A percentile compares a stretch with the other conserved stretches of the same genome.
Evolutionary conservation across 2,113 vertebrate genomes (phyloP).

Genomic region (Otus sunia): DNA sequence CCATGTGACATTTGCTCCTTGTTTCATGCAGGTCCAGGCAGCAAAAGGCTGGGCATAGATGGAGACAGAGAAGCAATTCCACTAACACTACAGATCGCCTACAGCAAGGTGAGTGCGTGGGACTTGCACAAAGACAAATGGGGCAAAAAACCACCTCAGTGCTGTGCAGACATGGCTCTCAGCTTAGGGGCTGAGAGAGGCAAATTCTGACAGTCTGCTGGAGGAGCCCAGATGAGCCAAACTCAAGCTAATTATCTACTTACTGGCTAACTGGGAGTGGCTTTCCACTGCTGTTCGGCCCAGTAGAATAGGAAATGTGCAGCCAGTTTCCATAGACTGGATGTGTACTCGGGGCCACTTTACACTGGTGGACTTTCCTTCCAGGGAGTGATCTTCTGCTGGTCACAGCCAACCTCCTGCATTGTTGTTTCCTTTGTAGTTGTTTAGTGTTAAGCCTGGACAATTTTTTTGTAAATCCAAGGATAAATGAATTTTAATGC

Average conservation of each 20-base stretch:
- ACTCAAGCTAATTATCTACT: not conserved
- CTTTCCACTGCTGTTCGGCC: not conserved
- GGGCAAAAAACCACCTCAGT: not conserved
- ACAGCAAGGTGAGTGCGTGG: slow-evolving; percentile 82
- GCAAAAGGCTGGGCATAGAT: slow-evolving; percentile 94
- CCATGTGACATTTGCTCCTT: not conserved
- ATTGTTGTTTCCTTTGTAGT: not conserved
- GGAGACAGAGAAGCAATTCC: slow-evolving; percentile 94
- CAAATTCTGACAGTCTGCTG: not conserved
- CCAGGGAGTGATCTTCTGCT: not conserved
- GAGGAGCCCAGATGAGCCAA: not conserved
- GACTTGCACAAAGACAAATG: not conserved
- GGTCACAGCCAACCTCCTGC: not conserved
- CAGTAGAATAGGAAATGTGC: not conserved
- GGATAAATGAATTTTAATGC: not conserved
- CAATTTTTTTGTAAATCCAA: not conserved
- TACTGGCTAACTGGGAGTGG: not conserved
- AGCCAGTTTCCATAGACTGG: not conserved
- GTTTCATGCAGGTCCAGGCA: slow-evolving; percentile 82
- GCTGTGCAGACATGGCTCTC: not conserved
- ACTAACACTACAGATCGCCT: slow-evolving; percentile 88
- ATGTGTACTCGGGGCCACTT: not conserved
- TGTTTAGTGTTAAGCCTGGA: not conserved
- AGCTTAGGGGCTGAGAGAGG: not conserved
- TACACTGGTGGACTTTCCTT: not conserved